These are phyloP conservation scores for Trinectes maculatus DNA, from an alignment of 2,113 vertebrate genomes.

Conservation along the genomic window DNA sequence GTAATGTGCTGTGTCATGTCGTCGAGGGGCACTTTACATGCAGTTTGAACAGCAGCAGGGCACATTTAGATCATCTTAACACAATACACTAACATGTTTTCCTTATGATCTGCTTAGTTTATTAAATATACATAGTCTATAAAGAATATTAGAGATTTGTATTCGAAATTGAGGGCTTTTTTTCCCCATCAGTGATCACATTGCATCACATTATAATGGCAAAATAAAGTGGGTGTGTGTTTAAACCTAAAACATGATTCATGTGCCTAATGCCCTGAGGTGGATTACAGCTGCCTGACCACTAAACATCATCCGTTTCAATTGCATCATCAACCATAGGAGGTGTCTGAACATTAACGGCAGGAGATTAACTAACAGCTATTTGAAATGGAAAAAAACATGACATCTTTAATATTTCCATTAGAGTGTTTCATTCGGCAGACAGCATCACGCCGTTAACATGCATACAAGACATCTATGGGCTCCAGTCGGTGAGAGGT, in stretches of 20 bases:
- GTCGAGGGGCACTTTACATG: slow-evolving; percentile 8
- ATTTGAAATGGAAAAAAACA: slow-evolving; percentile 29
- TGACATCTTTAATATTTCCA: slow-evolving; percentile 3
- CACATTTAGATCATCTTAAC: slow-evolving; percentile 15
- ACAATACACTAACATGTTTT: slow-evolving; percentile 2
- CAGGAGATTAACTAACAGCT: slow-evolving; percentile 10
- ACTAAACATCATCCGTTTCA: slow-evolving; percentile 29
- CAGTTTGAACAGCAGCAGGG: neutral
- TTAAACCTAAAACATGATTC: slow-evolving; percentile 56
- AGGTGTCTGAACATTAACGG: slow-evolving; percentile 55
- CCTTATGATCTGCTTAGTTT: neutral
- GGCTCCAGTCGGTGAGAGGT: slow-evolving; percentile 74
- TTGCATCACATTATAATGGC: slow-evolving; percentile 42
- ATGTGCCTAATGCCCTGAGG: slow-evolving; percentile 33
- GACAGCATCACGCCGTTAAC: slow-evolving; percentile 43
- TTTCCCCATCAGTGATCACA: too few relatives aligned
- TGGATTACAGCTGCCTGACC: slow-evolving; percentile 43
- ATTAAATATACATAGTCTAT: neutral
- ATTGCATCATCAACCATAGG: slow-evolving; percentile 36
- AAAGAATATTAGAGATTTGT: too few relatives aligned
- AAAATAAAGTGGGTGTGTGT: slow-evolving; percentile 51
- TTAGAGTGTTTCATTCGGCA: neutral
- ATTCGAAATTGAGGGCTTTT: slow-evolving; percentile 1
- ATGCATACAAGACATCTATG: slow-evolving; percentile 55
- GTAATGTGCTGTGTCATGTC: slow-evolving; percentile 72